Conservation (phyloP, 2,888 invertebrate species). For the Synergus japonicus region DNA sequence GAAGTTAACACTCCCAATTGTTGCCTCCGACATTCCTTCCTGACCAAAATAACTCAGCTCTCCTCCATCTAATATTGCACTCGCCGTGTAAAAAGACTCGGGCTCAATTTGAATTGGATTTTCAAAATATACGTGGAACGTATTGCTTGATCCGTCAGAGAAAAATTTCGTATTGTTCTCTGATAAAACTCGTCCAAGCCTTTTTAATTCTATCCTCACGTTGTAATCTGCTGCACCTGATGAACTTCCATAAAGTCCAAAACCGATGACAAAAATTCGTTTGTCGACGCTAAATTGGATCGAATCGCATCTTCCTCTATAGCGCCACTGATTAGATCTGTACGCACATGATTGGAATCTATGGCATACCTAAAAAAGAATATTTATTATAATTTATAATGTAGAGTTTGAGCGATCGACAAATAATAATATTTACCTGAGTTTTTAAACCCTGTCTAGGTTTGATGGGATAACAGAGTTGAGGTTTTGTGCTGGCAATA, state of each 20-base stretch:
- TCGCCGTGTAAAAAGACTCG: conserved; percentile 96
- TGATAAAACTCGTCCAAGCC: conserved; percentile 91
- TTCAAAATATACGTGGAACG: conserved; percentile 92
- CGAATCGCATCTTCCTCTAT: conserved; percentile 96
- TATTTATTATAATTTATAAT: not conserved
- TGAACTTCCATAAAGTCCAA: conserved; percentile 97
- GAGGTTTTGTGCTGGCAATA: conserved; percentile 92
- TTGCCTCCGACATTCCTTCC: conserved; percentile 96
- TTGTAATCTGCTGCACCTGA: conserved; percentile 97
- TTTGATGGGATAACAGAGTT: conserved; percentile 89
- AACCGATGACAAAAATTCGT: conserved; percentile 96
- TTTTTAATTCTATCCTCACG: conserved; percentile 95
- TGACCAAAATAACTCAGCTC: conserved; percentile 98
- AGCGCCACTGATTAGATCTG: conserved; percentile 98
- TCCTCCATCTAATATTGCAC: conserved; percentile 95
- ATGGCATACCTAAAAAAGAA: conserved; percentile 87
- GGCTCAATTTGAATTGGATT: conserved; percentile 94
- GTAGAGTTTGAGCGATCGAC: not conserved
- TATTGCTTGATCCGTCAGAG: conserved; percentile 97
- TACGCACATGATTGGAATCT: conserved; percentile 98
- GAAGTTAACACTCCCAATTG: conserved; percentile 95
- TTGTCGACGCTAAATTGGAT: conserved; percentile 98
- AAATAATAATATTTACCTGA: conserved; percentile 80
- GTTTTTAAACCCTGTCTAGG: conserved; percentile 92
- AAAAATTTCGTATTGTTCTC: conserved; percentile 96